Evolutionary conservation across 2,797 vertebrate genomes (phyloP).

Genomic region (Gadopsis marmoratus): DNA sequence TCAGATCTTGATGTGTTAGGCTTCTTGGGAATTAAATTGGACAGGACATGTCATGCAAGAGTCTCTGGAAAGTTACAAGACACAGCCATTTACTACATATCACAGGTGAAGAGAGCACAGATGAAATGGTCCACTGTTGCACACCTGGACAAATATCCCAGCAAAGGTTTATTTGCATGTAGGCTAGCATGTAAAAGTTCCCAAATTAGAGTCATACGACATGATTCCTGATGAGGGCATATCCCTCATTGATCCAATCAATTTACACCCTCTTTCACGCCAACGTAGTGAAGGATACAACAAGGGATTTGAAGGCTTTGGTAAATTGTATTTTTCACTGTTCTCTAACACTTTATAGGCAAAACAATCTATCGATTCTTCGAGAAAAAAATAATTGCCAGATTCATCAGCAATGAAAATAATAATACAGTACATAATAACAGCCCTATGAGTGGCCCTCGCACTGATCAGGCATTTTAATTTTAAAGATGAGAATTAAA

Average conservation of each 20-base stretch:
- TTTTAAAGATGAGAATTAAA: background rate
- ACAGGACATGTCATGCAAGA: background rate
- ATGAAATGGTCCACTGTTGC: background rate
- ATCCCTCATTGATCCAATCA: constrained; percentile 4
- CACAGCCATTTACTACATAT: background rate
- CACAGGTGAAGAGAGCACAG: too few species aligned
- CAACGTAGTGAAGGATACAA: background rate
- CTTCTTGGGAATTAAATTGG: background rate
- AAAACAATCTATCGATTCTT: background rate
- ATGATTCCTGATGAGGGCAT: constrained; percentile 8
- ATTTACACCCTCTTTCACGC: background rate
- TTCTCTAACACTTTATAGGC: background rate
- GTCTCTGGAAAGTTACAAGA: background rate
- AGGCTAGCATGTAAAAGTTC: background rate
- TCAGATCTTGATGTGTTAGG: background rate
- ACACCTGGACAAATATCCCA: background rate
- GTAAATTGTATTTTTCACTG: background rate
- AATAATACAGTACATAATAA: too few species aligned
- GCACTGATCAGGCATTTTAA: background rate
- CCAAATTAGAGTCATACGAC: background rate
- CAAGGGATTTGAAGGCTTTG: background rate
- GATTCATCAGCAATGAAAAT: background rate
- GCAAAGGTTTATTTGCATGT: background rate
- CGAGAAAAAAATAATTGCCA: background rate
- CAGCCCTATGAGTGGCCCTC: too few species aligned